These are phyloP conservation scores for Heliopora coerulea DNA, from an alignment of 92 coral and sea anemone species.

Conservation along the genomic window DNA sequence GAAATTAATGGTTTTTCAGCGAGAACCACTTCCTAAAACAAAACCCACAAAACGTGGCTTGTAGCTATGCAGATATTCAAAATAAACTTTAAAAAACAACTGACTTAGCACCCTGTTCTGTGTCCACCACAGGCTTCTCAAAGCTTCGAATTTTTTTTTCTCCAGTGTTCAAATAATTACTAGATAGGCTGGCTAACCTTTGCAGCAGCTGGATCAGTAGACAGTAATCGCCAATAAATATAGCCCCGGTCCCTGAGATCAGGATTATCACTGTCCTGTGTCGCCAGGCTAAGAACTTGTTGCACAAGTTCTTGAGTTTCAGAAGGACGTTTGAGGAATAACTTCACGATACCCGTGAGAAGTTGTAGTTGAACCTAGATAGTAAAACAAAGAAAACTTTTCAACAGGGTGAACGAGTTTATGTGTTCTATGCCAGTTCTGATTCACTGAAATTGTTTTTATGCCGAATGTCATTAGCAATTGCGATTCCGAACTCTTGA, in stretches of 20 bases:
- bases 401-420: no score
- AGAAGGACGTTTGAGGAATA: slow-evolving; percentile 95
- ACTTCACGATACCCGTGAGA: slow-evolving; percentile 91
- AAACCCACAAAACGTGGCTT: not conserved
- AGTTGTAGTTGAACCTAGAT: slow-evolving; percentile 91
- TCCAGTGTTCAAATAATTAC: not conserved
- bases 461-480: no score
- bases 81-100: no score
- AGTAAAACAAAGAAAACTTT: slow-evolving; percentile 11
- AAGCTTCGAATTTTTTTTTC: no score
- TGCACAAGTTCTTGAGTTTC: slow-evolving; percentile 99
- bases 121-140: no score
- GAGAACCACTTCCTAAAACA: slow-evolving; percentile 91
- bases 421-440: no score
- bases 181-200: slow-evolving; percentile 55
- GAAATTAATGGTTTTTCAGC: slow-evolving; percentile 98
- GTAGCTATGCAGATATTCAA: no score
- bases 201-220: slow-evolving; percentile 99
- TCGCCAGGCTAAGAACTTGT: slow-evolving; percentile 95
- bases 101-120: no score
- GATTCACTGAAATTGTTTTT: no score
- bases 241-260: slow-evolving; percentile 96
- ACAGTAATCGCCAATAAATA: slow-evolving; percentile 96
- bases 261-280: slow-evolving; percentile 99
- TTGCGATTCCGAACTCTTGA: no score